phyloP scores from a whole-genome alignment of 2,888 invertebrate genomes.

The Phyto melanocephala region DNA sequence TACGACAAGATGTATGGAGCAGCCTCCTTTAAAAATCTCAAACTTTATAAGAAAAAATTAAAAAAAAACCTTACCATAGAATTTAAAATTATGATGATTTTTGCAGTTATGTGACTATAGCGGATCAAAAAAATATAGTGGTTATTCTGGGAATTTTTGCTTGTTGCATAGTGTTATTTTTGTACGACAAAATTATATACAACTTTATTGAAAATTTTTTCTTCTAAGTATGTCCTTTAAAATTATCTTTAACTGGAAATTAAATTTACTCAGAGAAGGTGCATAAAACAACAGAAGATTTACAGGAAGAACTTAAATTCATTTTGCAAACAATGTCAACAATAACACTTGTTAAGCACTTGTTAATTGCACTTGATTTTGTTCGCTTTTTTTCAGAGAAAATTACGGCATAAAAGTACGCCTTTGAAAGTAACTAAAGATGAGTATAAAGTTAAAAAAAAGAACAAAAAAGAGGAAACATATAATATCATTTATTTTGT shows the following conservation, averaged over 20 bases:
- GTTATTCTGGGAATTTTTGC: too few relatives aligned
- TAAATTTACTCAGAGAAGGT: neutral
- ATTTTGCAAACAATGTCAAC: constrained; percentile 5
- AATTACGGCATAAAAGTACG: constrained; percentile 2
- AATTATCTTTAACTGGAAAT: neutral
- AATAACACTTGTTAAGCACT: neutral
- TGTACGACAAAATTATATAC: too few relatives aligned
- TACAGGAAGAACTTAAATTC: neutral
- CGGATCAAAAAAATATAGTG: too few relatives aligned
- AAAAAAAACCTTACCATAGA: too few relatives aligned
- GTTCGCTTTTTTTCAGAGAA: neutral
- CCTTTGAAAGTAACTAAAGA: neutral
- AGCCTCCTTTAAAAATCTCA: too few relatives aligned
- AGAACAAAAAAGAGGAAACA: neutral
- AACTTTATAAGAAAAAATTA: too few relatives aligned
- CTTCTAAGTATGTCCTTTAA: neutral
- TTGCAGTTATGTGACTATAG: too few relatives aligned
- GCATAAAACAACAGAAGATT: neutral
- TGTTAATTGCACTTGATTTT: constrained; percentile 18
- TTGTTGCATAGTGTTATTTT: too few relatives aligned
- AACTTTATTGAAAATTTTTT: neutral
- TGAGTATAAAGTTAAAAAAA: too few relatives aligned
- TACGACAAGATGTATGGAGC: too few relatives aligned
- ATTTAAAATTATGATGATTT: too few relatives aligned
- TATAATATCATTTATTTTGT: neutral